Evolutionary conservation across 2,888 invertebrate species (phyloP).

Genomic region (Heterodera filipjevi): DNA sequence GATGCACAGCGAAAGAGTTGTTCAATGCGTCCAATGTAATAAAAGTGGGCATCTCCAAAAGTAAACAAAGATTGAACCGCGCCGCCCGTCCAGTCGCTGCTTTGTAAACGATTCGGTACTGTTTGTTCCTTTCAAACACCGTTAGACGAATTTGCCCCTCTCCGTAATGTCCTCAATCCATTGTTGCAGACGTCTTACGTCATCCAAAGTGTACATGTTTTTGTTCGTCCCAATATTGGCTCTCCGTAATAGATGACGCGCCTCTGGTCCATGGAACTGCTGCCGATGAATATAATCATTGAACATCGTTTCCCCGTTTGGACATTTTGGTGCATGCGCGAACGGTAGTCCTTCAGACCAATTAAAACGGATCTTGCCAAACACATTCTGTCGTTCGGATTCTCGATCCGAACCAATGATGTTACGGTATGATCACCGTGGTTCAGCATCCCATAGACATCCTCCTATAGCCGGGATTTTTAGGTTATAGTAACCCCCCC

Average conservation of each 20-base stretch:
- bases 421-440: not conserved
- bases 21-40: not conserved
- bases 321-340: not conserved
- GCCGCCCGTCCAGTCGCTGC: not conserved
- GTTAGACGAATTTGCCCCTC: not conserved
- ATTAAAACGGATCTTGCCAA: not conserved
- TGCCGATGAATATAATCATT: not conserved
- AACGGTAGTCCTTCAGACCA: not conserved
- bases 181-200: not conserved
- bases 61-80: not conserved
- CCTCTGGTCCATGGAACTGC: not conserved
- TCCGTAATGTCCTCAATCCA: not conserved
- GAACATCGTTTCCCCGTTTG: too few species aligned
- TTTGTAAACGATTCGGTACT: constrained; percentile 22
- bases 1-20: not conserved
- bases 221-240: not conserved
- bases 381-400: constrained; percentile 14
- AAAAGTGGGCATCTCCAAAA: not conserved
- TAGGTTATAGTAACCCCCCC: too few species aligned
- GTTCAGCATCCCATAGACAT: too few species aligned
- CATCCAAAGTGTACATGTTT: not conserved
- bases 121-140: constrained; percentile 9
- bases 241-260: not conserved
- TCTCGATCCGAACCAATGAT: not conserved
- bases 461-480: too few species aligned